Base-by-base conservation (phyloP, 1,140 invertebrate genomes). In the Caenorhabditis tropicalis region DNA sequence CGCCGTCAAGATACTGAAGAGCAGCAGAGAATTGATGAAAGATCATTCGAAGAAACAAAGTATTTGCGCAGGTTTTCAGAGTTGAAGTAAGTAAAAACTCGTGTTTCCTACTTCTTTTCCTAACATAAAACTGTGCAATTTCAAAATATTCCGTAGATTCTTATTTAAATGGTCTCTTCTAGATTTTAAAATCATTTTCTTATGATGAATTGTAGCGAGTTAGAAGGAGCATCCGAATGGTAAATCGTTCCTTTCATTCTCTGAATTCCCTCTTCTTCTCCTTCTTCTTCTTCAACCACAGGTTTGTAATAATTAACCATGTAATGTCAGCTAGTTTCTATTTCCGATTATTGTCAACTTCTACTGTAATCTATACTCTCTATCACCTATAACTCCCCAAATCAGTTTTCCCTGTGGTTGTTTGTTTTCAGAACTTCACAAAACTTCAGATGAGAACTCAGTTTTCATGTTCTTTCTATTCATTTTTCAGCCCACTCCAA, bases 1-100 rank as follows among this genome's bases (percentile, higher is more conserved):
- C 86, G 82, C 29, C 82, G 85, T 29, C 53, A 58, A 51, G 86
- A 87, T 29, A 58, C 79, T 46, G 86, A 87, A 24, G 56, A 81
- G 24, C 56, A 65, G 31, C 65, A 84, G 10, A 31, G 70, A 43
- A 84, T 87, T 24, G 86, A 87, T 16, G 65, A 79, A 56, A 87
- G 85, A 60, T 84, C 82, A 0, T 85, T 86, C 79, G 86, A 87
- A 46, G 86, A 87, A 58, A 87, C 86, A 10, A 87, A 84, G 53
- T 87, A 87, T 79, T 79, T 87, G 79, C 81, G 86, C 36, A 81
- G 86, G 48, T 85, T 85, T 31, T 87, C 86, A 2, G 86, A 87
- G 79, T 65, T 87, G 46, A 87, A 87, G 86, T 87, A 56, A 82
- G 86, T 56, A n/a, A n/a, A n/a, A n/a, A n/a, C 16, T 39, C 86